Evolutionary conservation across 1,140 invertebrate genomes (phyloP), one percentile per base, ranked within the genome.

Genomic region (Patella vulgata): DNA sequence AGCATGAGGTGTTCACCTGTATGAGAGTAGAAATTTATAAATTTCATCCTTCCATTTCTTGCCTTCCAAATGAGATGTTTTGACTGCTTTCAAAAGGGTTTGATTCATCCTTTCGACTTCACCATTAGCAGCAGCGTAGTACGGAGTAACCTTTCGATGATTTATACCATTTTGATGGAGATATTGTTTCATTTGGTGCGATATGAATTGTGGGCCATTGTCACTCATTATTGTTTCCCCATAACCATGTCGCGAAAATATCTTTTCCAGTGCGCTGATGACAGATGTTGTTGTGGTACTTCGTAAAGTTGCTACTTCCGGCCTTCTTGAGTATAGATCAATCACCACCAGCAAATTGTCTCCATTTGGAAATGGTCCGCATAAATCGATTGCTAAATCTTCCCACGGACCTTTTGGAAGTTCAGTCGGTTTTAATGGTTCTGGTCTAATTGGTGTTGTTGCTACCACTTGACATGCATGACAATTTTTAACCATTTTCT

Each of bases 31-130:
- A 42, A 51, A 72, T 12, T 30, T 66, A 3, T 47, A 12, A 5
- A 72, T 31, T 54, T 63, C 55, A 11, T 47, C 39, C 36, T 50
- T 68, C 63, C 60, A 50, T 27, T 59, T 50, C 42, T 59, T 63
- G 19, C 33, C 48, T 51, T 66, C 51, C 1, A 61, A 28, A 25
- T 71, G 58, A 12, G 55, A 65, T 25, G 58, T 68, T 23, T 53
- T 62, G 19, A 75, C 44, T n/a, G 44, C 5, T 59, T 77, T 77
- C 47, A 71, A 8, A 4, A 77, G n/a, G 21, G 62, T 63, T 36
- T 14, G 5, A 36, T 42, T 39, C 19, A 65, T 46, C 31, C 70
- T 30, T 33, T 68, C 67, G 9, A 70, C 52, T 27, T 70, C 65
- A 0, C 70, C 33, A 36, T 36, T 36, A 8, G 33, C 33, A 8